Percentiles rank a stretch among this genome's conserved stretches.
Evolutionary conservation across 2,113 vertebrate species (phyloP).

Genomic region (Tetrao urogallus): DNA sequence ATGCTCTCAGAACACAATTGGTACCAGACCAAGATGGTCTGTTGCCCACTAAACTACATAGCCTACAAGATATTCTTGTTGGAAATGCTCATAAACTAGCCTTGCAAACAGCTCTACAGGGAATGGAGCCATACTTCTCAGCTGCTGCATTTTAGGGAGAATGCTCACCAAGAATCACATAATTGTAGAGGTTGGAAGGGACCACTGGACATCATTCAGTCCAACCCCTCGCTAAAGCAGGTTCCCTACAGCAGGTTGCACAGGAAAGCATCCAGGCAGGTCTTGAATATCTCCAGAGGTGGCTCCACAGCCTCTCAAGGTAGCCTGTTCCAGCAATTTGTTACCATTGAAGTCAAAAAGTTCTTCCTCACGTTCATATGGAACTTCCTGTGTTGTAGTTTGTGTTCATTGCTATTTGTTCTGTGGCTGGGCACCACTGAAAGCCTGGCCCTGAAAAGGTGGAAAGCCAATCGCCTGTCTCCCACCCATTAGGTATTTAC

Average conservation of each 20-base stretch:
- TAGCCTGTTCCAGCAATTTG: not conserved
- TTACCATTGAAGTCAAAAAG: not conserved
- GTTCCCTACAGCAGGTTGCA: not conserved
- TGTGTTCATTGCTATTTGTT: not conserved
- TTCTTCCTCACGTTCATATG: not conserved
- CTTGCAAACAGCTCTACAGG: not conserved
- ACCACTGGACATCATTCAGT: too few relatives aligned
- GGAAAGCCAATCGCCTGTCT: too few relatives aligned
- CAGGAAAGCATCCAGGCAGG: not conserved
- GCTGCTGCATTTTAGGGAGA: not conserved
- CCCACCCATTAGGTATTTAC: too few relatives aligned
- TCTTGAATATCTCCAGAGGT: not conserved
- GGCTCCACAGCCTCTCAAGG: not conserved
- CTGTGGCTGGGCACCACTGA: not conserved
- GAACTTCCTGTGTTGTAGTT: not conserved
- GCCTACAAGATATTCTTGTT: not conserved
- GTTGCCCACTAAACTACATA: not conserved
- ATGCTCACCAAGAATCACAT: not conserved
- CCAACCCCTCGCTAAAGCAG: too few relatives aligned
- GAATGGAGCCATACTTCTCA: not conserved
- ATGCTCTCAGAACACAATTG: accelerated
- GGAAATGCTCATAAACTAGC: not conserved
- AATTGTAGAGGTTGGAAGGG: too few relatives aligned
- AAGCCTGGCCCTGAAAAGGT: not conserved
- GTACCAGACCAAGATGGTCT: accelerated